A percentile compares a stretch with the other conserved stretches of the same genome.
Evolutionary conservation across 2,113 vertebrate genomes (phyloP).

Genomic region (Anarrhichthys ocellatus): DNA sequence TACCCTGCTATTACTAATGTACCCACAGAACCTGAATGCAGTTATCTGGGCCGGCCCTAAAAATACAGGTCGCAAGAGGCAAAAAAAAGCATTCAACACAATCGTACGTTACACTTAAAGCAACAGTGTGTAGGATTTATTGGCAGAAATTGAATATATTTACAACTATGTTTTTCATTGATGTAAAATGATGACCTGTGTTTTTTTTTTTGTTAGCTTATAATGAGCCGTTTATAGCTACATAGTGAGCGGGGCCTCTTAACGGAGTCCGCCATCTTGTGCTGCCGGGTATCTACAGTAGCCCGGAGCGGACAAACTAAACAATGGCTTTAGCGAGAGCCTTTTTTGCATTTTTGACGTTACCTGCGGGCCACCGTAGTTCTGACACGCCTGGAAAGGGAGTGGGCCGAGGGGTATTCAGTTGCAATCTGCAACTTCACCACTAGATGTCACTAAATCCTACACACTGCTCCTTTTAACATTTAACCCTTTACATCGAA

Average conservation of each 20-base stretch:
- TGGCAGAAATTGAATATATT: neutral
- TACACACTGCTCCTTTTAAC: neutral
- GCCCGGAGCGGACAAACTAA: neutral
- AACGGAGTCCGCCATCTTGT: neutral
- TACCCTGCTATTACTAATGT: neutral
- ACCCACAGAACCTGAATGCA: conserved; percentile 7
- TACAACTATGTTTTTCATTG: neutral
- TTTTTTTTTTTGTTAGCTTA: no score
- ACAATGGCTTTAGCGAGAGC: neutral
- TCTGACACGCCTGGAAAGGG: neutral
- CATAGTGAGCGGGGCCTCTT: neutral
- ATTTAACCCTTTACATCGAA: neutral
- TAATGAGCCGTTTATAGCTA: neutral
- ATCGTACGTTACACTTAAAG: neutral
- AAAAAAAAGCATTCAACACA: neutral
- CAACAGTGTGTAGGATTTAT: neutral
- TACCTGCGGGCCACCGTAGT: neutral
- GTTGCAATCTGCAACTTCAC: neutral
- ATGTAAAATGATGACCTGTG: neutral
- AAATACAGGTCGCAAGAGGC: neutral
- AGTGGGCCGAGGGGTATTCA: neutral
- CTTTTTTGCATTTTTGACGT: neutral
- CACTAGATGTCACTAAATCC: neutral
- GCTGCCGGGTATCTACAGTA: neutral
- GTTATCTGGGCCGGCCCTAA: neutral